Evolutionary conservation across 2,797 vertebrate genomes (phyloP), one percentile per base, ranked within the genome.

Genomic region (Notamacropus eugenii): DNA sequence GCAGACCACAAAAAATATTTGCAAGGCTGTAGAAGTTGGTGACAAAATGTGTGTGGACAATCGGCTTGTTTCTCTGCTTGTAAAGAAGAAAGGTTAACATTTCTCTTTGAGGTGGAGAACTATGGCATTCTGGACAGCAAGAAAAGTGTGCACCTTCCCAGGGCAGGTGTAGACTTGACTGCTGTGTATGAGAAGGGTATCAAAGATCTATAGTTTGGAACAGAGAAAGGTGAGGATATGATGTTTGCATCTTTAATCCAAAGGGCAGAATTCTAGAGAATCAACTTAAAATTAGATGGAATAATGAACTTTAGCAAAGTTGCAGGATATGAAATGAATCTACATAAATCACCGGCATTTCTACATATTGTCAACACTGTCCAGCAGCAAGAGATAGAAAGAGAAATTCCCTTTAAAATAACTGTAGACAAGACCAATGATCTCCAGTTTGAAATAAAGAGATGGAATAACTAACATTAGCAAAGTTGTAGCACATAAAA

Each of bases 191-290:
- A 99, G 0, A 99, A 99, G 98, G 99, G 99, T 98, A 91, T 99
- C 95, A 99, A 96, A 27, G 99, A 99, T 97, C 98, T 99, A n/a
- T 98, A 99, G 97, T 99, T 99, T 0, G 99, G 99, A 0, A 98
- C 99, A 96, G 98, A 98, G 56, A 99, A 99, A 96, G 99, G 99
- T 0, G 99, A 99, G 3, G 99, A 99, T 98, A 99, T 99, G 99
- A 99, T 99, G 90, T 99, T 99, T 28, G 99, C 99, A 59, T 99
- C 99, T 91, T 99, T 99, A 98, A 99, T 99, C 98, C 99, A 99
- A 96, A 99, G 24, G 99, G 97, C 31, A 59, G 9, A 59, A 59
- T 59, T 59, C 58, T 59, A 59, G 11, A 31, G 29, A 59, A 59
- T 13, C 29, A 59, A 31, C 58, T 31, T 31, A 31, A 31, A 59